Evolutionary conservation across 2,797 vertebrate species (phyloP), one percentile per base, ranked within the genome.

Genomic region (Choloepus didactylus): DNA sequence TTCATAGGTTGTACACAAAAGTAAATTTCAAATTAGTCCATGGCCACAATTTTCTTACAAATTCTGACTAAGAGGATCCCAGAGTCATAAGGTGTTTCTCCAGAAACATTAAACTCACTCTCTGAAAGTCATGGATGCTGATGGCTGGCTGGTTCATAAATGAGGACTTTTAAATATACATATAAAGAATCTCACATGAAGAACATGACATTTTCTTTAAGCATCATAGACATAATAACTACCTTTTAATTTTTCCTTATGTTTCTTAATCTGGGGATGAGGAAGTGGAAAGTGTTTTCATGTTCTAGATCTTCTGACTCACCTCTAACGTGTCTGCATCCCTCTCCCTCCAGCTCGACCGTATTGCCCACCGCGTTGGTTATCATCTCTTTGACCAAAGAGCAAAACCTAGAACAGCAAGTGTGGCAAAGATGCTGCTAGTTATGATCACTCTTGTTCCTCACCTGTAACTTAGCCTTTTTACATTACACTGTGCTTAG

Each of bases 261-360:
- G 1, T 38, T 70, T 70, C 23, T 66, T 3, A 94, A 11, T 31
- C 29, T 89, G 41, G 92, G 31, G 46, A 41, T 6, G 3, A 90
- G 91, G 95, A 14, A 95, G 66, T 1, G 88, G 72, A 94, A 87
- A 80, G 60, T 41, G 44, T 46, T 96, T 75, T 73, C 86, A 85
- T 66, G 19, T 86, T 94, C 27, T 87, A 73, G 3, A 44, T 91
- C 23, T 75, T 93, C 67, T 27, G 77, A 98, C 98, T 97, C 97
- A 99, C 99, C 99, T 99, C 99, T 87, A 99, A 96, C 0, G 99
- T 99, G n/a, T 99, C 99, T 87, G 98, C 99, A 35, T 99, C 99
- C 98, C 81, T 99, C 99, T 67, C 99, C 99, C 93, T 99, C 99
- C 97, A 99, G 98, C 96, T 99, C 99, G 95, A 99, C 98, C 41